phyloP scores from a whole-genome alignment of 2,113 vertebrate species.

The Irena cyanogastra region DNA sequence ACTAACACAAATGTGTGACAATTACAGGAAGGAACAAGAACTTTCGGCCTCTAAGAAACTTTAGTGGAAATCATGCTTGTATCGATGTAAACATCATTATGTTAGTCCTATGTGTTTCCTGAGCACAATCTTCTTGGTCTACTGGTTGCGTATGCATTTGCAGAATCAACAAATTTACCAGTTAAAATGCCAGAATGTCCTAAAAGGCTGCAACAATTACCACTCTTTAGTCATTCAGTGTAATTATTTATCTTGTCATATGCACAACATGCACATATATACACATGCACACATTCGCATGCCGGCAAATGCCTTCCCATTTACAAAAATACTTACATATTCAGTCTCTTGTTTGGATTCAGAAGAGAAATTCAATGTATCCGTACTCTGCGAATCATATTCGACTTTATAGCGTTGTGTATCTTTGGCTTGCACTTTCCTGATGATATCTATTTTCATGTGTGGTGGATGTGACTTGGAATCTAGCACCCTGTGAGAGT shows the following conservation, averaged over 20 bases:
- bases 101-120: not conserved
- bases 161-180: not conserved
- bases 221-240: not conserved
- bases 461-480: slow-evolving; percentile 68
- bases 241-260: not conserved
- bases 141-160: not conserved
- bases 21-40: not conserved
- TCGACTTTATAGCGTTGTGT: slow-evolving; percentile 84
- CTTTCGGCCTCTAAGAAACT: not conserved
- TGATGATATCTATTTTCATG: slow-evolving; percentile 80
- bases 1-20: not conserved
- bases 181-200: not conserved
- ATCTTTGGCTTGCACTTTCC: slow-evolving; percentile 81
- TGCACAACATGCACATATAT: not conserved
- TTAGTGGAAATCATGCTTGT: not conserved
- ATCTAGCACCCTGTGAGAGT: slow-evolving; percentile 65
- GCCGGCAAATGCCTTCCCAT: not conserved
- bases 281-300: fast-evolving
- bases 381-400: slow-evolving; percentile 78
- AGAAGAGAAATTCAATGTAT: slow-evolving; percentile 88
- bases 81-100: not conserved
- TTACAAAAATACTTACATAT: slow-evolving; percentile 80
- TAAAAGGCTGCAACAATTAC: not conserved
- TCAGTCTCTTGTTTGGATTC: slow-evolving; percentile 87
- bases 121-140: not conserved